These are phyloP conservation scores for Contarinia nasturtii DNA, from an alignment of 1,140 invertebrate genomes.

Conservation along the genomic window DNA sequence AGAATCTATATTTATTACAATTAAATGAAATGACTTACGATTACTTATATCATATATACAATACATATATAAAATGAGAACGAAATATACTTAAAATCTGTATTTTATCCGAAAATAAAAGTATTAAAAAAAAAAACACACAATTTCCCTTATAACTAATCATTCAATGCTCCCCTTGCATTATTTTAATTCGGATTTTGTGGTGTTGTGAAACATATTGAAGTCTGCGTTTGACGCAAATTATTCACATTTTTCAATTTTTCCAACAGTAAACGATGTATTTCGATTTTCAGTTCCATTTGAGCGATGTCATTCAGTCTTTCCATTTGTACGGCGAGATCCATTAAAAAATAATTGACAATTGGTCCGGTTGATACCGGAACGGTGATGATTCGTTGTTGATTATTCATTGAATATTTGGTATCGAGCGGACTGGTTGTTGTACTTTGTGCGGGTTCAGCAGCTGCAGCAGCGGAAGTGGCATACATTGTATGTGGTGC, in stretches of 20 bases:
- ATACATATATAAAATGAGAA: too few relatives aligned
- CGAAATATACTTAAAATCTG: too few relatives aligned
- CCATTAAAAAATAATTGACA: background rate
- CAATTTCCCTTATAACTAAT: too few relatives aligned
- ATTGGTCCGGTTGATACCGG: background rate
- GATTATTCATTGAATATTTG: background rate
- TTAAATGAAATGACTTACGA: too few relatives aligned
- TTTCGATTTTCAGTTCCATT: conserved; percentile 1
- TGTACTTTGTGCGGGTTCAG: background rate
- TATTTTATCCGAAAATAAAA: too few relatives aligned
- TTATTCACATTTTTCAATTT: background rate
- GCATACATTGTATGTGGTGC: background rate
- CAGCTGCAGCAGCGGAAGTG: background rate
- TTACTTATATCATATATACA: too few relatives aligned
- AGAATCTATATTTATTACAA: too few relatives aligned
- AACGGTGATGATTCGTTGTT: background rate
- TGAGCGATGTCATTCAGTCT: background rate
- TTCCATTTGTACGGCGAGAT: background rate
- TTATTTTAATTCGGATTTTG: too few relatives aligned
- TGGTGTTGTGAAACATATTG: too few relatives aligned
- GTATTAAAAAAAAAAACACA: too few relatives aligned
- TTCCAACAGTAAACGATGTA: background rate
- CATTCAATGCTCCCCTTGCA: too few relatives aligned
- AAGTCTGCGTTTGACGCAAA: background rate
- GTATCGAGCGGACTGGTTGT: background rate